These are phyloP conservation scores for Amblyornis subalaris DNA, from an alignment of 2,113 vertebrate species.

Conservation along the genomic window DNA sequence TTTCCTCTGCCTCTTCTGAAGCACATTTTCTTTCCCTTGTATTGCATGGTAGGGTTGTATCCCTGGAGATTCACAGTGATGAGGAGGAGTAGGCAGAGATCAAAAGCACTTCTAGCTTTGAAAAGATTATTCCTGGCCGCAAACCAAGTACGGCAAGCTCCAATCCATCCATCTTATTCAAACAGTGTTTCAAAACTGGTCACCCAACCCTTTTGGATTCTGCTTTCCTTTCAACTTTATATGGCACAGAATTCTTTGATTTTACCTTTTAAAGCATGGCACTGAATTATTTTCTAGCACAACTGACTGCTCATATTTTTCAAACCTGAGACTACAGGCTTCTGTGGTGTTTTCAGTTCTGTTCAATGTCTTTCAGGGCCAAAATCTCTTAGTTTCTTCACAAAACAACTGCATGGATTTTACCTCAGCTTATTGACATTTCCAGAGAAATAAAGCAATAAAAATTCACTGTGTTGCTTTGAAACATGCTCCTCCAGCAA, in stretches of 20 bases:
- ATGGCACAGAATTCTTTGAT: conserved; percentile 77
- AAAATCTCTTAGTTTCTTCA: not conserved
- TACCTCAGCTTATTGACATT: not conserved
- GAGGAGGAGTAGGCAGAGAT: conserved; percentile 72
- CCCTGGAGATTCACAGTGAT: conserved; percentile 73
- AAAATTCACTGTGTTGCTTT: not conserved
- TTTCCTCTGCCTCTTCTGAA: conserved; percentile 61
- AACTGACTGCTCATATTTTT: conserved; percentile 42
- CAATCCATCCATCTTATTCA: conserved; percentile 77
- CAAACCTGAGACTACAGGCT: not conserved
- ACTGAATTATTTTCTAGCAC: conserved; percentile 68
- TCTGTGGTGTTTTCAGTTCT: conserved; percentile 17
- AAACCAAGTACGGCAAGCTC: conserved; percentile 72
- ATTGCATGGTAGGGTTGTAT: conserved; percentile 60
- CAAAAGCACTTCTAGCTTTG: conserved; percentile 74
- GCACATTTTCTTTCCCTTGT: conserved; percentile 62
- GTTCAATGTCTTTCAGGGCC: not conserved
- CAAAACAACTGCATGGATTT: not conserved
- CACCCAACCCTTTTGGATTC: conserved; percentile 68
- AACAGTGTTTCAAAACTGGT: conserved; percentile 72
- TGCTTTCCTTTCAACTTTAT: conserved; percentile 69
- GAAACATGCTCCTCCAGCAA: not conserved
- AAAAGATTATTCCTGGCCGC: conserved; percentile 80
- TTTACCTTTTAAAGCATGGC: conserved; percentile 73
- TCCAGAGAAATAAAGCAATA: not conserved